A percentile compares a stretch with the other conserved stretches of the same genome.
Evolutionary conservation across 1,140 invertebrate species (phyloP).

Genomic region (Teleogryllus occipitalis): DNA sequence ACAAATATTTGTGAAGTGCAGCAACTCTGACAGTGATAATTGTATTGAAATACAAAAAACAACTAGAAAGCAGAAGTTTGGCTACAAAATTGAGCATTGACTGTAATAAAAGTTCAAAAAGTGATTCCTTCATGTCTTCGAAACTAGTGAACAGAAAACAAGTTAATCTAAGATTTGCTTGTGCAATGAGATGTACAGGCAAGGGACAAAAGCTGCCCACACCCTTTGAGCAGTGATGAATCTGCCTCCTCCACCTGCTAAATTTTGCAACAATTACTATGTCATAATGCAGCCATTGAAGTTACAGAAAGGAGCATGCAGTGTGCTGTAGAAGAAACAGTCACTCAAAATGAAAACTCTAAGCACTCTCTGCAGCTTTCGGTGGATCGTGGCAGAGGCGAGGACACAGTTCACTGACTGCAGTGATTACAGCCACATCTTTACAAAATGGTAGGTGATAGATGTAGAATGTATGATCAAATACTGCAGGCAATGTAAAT

Average conservation of each 20-base stretch:
- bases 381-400: too few relatives aligned
- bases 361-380: too few relatives aligned
- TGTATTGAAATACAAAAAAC: too few relatives aligned
- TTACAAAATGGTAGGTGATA: too few relatives aligned
- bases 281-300: neutral
- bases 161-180: conserved; percentile 8
- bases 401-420: conserved; percentile 15
- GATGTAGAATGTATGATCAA: conserved; percentile 17
- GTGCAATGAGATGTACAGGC: neutral
- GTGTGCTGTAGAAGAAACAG: neutral
- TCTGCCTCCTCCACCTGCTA: neutral
- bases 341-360: neutral
- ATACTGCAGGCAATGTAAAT: conserved; percentile 12
- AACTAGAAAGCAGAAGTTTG: too few relatives aligned
- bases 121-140: too few relatives aligned
- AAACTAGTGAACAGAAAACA: too few relatives aligned
- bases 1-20: too few relatives aligned
- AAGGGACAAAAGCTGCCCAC: conserved; percentile 11
- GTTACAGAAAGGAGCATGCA: conserved; percentile 11
- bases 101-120: too few relatives aligned
- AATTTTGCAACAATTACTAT: neutral
- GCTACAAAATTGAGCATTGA: too few relatives aligned
- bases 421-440: conserved; percentile 14
- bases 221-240: conserved; percentile 19
- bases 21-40: too few relatives aligned